Evolutionary conservation across 2,888 invertebrate genomes (phyloP), one percentile per base, ranked within the genome.

Genomic region (Drosophila colorata): DNA sequence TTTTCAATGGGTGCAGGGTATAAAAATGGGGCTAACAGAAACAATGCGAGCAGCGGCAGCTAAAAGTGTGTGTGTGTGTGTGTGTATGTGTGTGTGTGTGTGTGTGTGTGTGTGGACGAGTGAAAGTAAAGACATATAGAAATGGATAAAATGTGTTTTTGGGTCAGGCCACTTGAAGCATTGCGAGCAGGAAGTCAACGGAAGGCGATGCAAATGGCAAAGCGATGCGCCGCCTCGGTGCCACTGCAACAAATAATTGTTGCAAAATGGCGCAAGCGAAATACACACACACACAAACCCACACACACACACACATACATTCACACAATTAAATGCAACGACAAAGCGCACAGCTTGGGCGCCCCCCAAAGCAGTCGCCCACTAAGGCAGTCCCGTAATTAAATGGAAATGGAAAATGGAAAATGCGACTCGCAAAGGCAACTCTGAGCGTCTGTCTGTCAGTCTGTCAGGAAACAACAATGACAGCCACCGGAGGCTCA

Each of bases 91-190:
- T 46, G 25, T 47, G 49, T 55, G 25, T 51, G 43, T 35, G 44
- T 49, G 43, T 56, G 40, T 40, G 48, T 55, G 40, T 40, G 41
- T 56, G 68, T 28, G 46, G 46, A 52, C 41, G 71, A 90, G 85
- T 83, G 89, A 90, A 89, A 90, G 90, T 90, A 85, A 89, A 83
- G 87, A 75, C 78, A 69, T 72, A 82, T 67, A 72, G 67, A 76
- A 82, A 69, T 63, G 68, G 53, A 69, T 74, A 57, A 90, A 87
- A 87, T 90, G 90, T 91, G 90, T 90, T 90, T 90, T 90, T 90
- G 83, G 90, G 90, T 91, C 90, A 90, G 87, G 87, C 82, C 78
- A 82, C 87, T 82, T 80, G 74, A 85, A 85, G 84, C 78, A 51
- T 41, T 41, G 63, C 73, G 35, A 77, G 49, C 74, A 74, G 88